Evolutionary conservation across 2,888 invertebrate genomes (phyloP), one percentile per base, ranked within the genome.

Genomic region (Hartigia nigra): DNA sequence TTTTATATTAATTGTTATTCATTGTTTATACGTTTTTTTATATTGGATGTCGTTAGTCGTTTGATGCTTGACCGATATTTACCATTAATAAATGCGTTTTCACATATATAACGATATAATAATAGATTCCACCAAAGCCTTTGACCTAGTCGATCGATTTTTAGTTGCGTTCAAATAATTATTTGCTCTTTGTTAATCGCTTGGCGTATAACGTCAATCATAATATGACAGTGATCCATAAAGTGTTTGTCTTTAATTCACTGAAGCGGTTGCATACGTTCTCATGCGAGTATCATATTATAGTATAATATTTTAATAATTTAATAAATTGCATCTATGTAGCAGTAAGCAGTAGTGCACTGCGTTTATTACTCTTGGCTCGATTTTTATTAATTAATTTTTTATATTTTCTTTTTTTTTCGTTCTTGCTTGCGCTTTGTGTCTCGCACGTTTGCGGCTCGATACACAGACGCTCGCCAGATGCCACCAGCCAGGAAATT

Each of bases 401-500:
- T 82, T 86, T 82, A 35, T 72, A 78, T 76, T 77, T 76, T 81
- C 76, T 83, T 82, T 78, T 79, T 76, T 84, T 36, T 77, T 75
- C 70, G 79, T 86, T 83, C 80, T 80, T 85, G 80, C 80, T 80
- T 83, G 83, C 83, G 85, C 84, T 82, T 82, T 82, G 79, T 89
- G 80, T 82, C 88, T 91, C 91, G 87, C 35, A 34, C 78, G 76
- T 78, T 74, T 55, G 55, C 9, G 55, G 75, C 78, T 72, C 78
- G 72, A 72, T 70, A 81, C 82, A 83, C 87, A 91, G 91, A 91
- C 90, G 90, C 83, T 91, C 91, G 82, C 91, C 91, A 85, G 91
- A 91, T 82, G 83, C 88, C 78, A 90, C 86, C 80, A 90, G 88
- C 85, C 91, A 90, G 84, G 91, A 91, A 78, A 85, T 89, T 74